Conservation (phyloP, 2,888 invertebrate species). For the Meiosimyza decipiens region DNA sequence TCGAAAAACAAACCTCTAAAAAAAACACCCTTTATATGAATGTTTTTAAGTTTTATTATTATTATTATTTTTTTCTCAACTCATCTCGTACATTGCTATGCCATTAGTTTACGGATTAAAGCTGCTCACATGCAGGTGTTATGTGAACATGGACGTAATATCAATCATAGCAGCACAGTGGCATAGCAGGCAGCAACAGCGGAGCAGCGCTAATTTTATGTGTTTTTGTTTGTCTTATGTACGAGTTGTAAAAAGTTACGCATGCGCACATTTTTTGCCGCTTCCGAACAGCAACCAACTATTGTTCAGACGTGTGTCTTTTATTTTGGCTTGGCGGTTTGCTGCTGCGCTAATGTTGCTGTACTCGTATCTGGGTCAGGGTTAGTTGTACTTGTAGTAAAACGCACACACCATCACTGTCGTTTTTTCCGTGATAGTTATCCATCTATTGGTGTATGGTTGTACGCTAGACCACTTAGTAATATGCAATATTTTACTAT, state of each 20-base stretch:
- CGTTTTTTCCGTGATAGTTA: slow-evolving; percentile 7
- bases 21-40: no score
- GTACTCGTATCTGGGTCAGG: slow-evolving; percentile 51
- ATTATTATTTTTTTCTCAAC: no score
- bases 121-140: neutral
- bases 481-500: no score
- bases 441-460: neutral
- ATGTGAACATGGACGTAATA: slow-evolving; percentile 9
- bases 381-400: slow-evolving; percentile 52
- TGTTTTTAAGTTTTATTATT: no score
- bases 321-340: neutral
- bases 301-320: neutral
- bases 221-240: neutral
- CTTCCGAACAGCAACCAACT: neutral
- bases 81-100: neutral
- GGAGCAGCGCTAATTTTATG: neutral
- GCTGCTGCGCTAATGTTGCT: neutral
- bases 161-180: neutral
- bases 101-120: slow-evolving; percentile 11
- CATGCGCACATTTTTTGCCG: slow-evolving; percentile 23
- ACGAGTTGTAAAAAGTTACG: slow-evolving; percentile 21
- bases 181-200: neutral
- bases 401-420: slow-evolving; percentile 19
- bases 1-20: no score
- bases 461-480: no score